These are phyloP conservation scores for Rhinoderma darwinii DNA, from an alignment of 2,113 vertebrate genomes.

Conservation along the genomic window DNA sequence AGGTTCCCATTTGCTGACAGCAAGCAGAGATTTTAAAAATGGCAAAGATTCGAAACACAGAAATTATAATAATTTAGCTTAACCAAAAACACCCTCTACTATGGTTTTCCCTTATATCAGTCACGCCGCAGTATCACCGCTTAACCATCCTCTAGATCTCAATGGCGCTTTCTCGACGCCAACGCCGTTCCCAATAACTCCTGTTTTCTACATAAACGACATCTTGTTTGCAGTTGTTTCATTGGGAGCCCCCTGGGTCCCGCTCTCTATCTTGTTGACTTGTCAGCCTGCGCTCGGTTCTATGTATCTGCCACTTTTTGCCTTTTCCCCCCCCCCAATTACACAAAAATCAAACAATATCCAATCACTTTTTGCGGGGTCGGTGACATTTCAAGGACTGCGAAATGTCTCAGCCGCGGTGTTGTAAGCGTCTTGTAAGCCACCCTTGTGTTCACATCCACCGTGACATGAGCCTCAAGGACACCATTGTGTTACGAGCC, in stretches of 20 bases:
- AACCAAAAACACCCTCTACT: no score
- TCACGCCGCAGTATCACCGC: background rate
- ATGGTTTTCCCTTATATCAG: background rate
- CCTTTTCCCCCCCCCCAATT: constrained; percentile 14
- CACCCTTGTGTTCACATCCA: constrained; percentile 10
- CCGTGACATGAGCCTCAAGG: constrained; percentile 30
- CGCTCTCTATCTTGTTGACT: background rate
- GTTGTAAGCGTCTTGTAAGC: constrained; percentile 25
- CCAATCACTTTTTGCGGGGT: constrained; percentile 21
- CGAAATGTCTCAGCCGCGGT: background rate
- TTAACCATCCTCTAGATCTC: background rate
- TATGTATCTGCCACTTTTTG: background rate
- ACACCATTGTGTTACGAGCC: background rate
- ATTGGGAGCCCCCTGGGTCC: background rate
- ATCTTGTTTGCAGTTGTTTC: background rate
- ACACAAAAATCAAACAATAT: constrained; percentile 11
- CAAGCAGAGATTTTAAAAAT: background rate
- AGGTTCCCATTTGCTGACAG: background rate
- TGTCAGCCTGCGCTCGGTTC: background rate
- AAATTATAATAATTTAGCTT: background rate
- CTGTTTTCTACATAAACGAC: background rate
- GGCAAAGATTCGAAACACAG: background rate
- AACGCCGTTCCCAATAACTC: background rate
- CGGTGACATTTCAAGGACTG: constrained; percentile 16
- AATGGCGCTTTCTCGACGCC: background rate